Evolutionary conservation across 2,797 vertebrate genomes (phyloP), one percentile per base, ranked within the genome.

Genomic region (Notolabrus celidotus): DNA sequence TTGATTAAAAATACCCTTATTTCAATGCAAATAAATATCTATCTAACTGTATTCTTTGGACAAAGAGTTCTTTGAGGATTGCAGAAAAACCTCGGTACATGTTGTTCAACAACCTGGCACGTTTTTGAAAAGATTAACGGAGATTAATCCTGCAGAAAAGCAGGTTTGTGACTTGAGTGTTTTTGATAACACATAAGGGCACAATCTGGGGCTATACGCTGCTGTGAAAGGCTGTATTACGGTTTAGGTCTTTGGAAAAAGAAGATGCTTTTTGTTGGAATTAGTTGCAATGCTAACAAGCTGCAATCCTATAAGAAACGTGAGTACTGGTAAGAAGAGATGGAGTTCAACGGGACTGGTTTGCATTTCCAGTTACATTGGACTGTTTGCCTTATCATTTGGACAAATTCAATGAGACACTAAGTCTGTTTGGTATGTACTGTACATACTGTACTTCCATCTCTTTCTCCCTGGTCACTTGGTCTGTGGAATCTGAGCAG

Each of bases 391-490:
- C 34, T 7, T 41, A 3, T 71, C 7, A 38, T 45, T 6, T 22
- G 7, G 17, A 41, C 7, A 33, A 66, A 82, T 55, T 33, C 27
- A 55, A 63, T 57, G 64, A 85, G 84, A 74, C 74, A 47, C 47
- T 52, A 74, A 74, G 64, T 54, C 63, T 29, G 63, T 38, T 39
- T 56, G 51, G 63, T 68, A 79, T 83, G 76, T 59, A 74, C 54
- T 60, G 50, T 64, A 58, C 2, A 4, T 33, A 60, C 51, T 67
- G 31, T 31, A 43, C 46, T 29, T n/a, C 27, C 47, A 69, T 62
- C 15, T 43, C n/a, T 59, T 65, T 77, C 55, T 55, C 55, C 38
- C 58, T 34, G 38, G 16, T 11, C 15, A 67, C 36, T 29, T 52
- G 56, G 16, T 67, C 49, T 22, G n/a, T 41, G 61, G 47, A 74